Conservation (phyloP, 1,140 invertebrate genomes). For the Bursaphelenchus mucronatus region DNA sequence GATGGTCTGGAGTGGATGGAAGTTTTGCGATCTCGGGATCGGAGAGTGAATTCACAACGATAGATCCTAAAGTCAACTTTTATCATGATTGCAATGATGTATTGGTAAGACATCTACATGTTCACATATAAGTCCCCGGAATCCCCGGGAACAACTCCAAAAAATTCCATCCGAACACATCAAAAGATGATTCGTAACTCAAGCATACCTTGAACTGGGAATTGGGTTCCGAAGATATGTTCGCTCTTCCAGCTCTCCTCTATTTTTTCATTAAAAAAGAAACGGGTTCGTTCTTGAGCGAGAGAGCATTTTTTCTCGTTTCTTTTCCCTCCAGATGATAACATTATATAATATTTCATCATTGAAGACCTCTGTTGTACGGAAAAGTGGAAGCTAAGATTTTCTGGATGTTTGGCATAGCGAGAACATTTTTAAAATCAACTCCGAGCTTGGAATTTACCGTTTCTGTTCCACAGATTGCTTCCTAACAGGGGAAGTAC, state of each 20-base stretch:
- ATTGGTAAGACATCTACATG: conserved; percentile 27
- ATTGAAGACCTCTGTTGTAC: too few species aligned
- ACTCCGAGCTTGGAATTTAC: too few species aligned
- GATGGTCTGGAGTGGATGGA: neutral
- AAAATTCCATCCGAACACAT: conserved; percentile 27
- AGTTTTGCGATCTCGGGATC: conserved; percentile 24
- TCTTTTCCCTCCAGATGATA: neutral
- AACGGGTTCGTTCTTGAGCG: neutral
- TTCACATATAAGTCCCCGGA: conserved; percentile 19
- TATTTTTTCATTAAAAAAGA: too few species aligned
- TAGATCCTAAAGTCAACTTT: neutral
- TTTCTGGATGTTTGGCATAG: too few species aligned
- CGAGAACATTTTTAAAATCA: too few species aligned
- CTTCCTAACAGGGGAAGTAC: too few species aligned
- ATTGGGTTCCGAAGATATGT: too few species aligned
- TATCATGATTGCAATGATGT: neutral
- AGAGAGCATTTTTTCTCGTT: neutral
- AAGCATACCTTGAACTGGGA: conserved; percentile 1
- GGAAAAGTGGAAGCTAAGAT: too few species aligned
- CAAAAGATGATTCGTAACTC: conserved; percentile 22
- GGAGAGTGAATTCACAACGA: neutral
- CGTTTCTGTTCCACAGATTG: too few species aligned
- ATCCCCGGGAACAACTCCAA: neutral
- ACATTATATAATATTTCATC: too few species aligned
- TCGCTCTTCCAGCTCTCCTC: too few species aligned